Base-by-base conservation (phyloP, 2,113 vertebrate genomes). In the Columba livia region DNA sequence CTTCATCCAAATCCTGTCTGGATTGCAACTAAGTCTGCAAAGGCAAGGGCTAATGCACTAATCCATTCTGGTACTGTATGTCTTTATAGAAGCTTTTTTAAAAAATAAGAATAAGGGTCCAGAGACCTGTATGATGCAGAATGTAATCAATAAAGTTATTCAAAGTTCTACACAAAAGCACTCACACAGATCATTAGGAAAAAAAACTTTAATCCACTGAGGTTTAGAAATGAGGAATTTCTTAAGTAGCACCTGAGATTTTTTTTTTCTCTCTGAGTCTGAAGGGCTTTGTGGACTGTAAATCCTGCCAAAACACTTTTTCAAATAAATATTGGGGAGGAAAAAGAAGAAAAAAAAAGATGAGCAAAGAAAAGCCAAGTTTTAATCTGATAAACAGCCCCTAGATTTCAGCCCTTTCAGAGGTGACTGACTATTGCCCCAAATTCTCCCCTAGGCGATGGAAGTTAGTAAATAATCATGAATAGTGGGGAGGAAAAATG, bases 181-280 rank as follows among this genome's bases (percentile, higher is more conserved):
- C 73, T 92, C 92, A 92, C 73, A 85, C 1, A 38, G 83, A 96
- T 93, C 90, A 93, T 94, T 96, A 92, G 65, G 79, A 83, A 69
- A 95, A 85, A 47, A 95, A 94, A 95, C 69, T 88, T 90, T 95
- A 96, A 96, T 95, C 92, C 92, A 94, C 61, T 72, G 83, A 87
- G 88, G 80, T 96, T 96, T 96, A 95, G 69, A 95, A 96, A 93
- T 54, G 83, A 96, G 94, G 96, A 94, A 96, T 96, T 97, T 86
- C 96, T 81, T 95, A 96, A 96, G 88, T 36, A 94, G 88, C 85
- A 96, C 93, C 96, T 96, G 96, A 93, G 85, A 54, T 79, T 25
- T 47, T 58, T 83, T n/a, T n/a, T 57, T 15, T 2, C 32, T 14
- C 60, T 75, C 61, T 38, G 48, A 96, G 61, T 79, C 73, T 81